Conservation (phyloP, 1,140 invertebrate genomes). For the Formica exsecta region DNA sequence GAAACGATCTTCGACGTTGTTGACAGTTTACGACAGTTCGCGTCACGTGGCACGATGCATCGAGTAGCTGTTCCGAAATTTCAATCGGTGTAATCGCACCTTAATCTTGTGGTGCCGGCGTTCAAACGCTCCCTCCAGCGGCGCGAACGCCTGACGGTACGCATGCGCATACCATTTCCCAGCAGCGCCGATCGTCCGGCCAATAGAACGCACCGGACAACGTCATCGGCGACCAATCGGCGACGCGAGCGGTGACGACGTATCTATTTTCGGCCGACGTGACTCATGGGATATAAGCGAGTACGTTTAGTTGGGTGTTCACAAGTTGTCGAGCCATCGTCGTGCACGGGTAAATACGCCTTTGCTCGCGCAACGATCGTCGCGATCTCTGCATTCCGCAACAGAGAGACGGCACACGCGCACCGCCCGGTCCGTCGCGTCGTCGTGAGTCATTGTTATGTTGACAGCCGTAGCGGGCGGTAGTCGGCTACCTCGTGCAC, state of each 20-base stretch:
- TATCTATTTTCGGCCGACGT: conserved; percentile 83
- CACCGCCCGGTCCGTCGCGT: conserved; percentile 51
- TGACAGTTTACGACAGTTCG: not conserved
- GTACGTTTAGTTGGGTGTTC: conserved; percentile 82
- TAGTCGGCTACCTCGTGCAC: conserved; percentile 17
- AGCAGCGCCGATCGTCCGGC: conserved; percentile 72
- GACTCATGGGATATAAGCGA: conserved; percentile 87
- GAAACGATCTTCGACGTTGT: not conserved
- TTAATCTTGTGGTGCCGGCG: conserved; percentile 61
- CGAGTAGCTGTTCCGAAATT: not conserved
- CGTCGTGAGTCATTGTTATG: conserved; percentile 74
- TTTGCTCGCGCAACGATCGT: conserved; percentile 15
- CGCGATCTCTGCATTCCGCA: conserved; percentile 34
- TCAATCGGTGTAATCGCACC: conserved; percentile 14
- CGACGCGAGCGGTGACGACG: conserved; percentile 79
- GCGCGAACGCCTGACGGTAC: not conserved
- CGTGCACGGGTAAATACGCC: conserved; percentile 66
- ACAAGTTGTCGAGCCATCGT: conserved; percentile 82
- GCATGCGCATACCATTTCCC: conserved; percentile 74
- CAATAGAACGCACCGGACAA: conserved; percentile 75
- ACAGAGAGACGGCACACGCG: conserved; percentile 85
- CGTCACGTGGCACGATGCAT: not conserved
- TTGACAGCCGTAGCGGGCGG: conserved; percentile 67
- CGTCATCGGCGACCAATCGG: conserved; percentile 82
- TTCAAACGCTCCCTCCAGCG: conserved; percentile 74